Conservation (phyloP, 1,140 invertebrate genomes). For the Halesus radiatus region DNA sequence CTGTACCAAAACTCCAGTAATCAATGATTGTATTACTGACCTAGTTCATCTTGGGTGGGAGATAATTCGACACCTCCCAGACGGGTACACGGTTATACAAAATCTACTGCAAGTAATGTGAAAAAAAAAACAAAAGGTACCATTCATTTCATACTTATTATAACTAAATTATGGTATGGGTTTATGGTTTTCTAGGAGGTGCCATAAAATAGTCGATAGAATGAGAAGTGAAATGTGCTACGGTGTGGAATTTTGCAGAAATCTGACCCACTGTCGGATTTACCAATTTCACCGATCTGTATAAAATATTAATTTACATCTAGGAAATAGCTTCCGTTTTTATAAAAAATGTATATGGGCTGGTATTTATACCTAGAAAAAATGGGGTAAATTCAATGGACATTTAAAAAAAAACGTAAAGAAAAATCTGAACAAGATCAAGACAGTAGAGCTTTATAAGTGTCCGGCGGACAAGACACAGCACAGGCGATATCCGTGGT, state of each 20-base stretch:
- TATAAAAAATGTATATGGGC: no score
- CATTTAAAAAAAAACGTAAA: no score
- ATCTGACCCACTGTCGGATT: not conserved
- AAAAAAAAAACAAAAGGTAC: not conserved
- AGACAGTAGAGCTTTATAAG: no score
- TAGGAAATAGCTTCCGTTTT: no score
- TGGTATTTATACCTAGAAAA: no score
- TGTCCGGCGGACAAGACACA: no score
- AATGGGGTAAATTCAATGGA: no score
- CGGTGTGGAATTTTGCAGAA: not conserved
- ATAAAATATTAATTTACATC: not conserved
- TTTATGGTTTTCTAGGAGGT: not conserved
- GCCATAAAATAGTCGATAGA: not conserved
- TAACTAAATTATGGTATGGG: not conserved
- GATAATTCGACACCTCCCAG: not conserved
- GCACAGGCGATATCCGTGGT: no score
- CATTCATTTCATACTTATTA: not conserved
- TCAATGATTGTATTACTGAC: not conserved
- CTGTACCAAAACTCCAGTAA: not conserved
- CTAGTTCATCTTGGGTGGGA: conserved; percentile 31
- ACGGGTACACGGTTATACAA: not conserved
- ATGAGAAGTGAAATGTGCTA: not conserved
- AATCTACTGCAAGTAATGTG: no score
- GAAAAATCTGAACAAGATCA: no score
- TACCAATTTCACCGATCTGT: not conserved